phyloP scores from a whole-genome alignment of 2,797 vertebrate species.

The Limosa lapponica region DNA sequence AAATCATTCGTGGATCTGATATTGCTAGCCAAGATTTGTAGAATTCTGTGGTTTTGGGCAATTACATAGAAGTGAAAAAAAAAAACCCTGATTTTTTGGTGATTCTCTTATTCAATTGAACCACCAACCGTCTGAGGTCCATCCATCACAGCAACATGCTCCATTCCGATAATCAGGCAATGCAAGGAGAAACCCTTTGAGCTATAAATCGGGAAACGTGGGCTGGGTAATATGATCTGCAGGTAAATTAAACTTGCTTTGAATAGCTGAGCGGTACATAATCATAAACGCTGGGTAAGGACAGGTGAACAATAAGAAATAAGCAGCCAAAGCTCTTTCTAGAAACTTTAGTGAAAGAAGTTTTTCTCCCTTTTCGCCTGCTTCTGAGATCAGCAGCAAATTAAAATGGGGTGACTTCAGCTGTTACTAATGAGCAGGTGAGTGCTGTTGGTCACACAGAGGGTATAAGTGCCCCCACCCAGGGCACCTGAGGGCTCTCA shows the following conservation, averaged over 20 bases:
- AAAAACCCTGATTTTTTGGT: background rate
- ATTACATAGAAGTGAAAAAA: background rate
- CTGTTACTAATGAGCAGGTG: background rate
- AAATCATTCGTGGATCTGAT: background rate
- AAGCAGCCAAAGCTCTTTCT: background rate
- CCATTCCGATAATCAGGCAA: background rate
- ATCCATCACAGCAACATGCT: background rate
- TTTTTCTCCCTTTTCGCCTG: background rate
- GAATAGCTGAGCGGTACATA: slow-evolving; percentile 2
- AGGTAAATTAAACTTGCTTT: slow-evolving; percentile 36
- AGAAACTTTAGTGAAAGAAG: background rate
- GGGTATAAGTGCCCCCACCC: background rate
- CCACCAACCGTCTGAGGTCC: background rate
- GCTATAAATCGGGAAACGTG: background rate
- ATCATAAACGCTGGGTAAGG: background rate
- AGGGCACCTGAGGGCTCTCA: accelerated
- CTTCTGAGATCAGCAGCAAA: background rate
- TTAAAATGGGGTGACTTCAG: background rate
- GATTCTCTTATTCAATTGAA: background rate
- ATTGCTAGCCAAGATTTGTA: background rate
- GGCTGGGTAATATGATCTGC: background rate
- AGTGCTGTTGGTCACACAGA: background rate
- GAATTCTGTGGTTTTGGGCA: background rate
- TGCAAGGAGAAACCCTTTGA: background rate
- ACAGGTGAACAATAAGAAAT: background rate